Conservation (phyloP, 2,888 invertebrate species). For the Phrixothrix hirtus region DNA sequence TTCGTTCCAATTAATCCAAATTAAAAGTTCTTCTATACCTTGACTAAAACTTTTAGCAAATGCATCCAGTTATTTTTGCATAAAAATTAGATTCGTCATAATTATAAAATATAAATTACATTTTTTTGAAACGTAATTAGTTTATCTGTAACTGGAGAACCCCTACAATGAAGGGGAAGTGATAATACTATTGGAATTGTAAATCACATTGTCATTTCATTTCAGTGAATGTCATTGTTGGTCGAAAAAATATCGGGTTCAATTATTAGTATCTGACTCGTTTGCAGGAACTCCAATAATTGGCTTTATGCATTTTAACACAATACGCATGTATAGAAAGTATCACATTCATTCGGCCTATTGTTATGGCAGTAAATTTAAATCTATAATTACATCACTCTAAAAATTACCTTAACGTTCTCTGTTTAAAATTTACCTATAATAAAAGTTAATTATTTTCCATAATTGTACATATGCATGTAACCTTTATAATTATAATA, state of each 20-base stretch:
- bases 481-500: too few relatives aligned
- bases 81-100: conserved; percentile 19
- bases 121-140: conserved; percentile 41
- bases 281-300: conserved; percentile 27
- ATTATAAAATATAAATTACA: conserved; percentile 42
- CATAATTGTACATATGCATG: too few relatives aligned
- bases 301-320: conserved; percentile 30
- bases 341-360: conserved; percentile 13
- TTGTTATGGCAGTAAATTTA: too few relatives aligned
- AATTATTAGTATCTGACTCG: conserved; percentile 38
- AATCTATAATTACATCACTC: too few relatives aligned
- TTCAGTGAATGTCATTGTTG: conserved; percentile 43
- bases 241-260: conserved; percentile 39
- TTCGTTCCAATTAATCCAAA: neutral
- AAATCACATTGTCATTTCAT: conserved; percentile 47
- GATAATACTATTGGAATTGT: conserved; percentile 46
- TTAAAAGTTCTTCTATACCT: too few relatives aligned
- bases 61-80: conserved; percentile 4
- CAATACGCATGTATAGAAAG: conserved; percentile 19
- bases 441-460: too few relatives aligned
- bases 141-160: conserved; percentile 44
- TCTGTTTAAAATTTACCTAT: too few relatives aligned
- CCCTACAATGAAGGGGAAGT: conserved; percentile 34
- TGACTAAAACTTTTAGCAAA: too few relatives aligned
- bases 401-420: too few relatives aligned